Evolutionary conservation across 2,113 vertebrate species (phyloP), one percentile per base, ranked within the genome.

Genomic region (Ctenodactylus gundi): DNA sequence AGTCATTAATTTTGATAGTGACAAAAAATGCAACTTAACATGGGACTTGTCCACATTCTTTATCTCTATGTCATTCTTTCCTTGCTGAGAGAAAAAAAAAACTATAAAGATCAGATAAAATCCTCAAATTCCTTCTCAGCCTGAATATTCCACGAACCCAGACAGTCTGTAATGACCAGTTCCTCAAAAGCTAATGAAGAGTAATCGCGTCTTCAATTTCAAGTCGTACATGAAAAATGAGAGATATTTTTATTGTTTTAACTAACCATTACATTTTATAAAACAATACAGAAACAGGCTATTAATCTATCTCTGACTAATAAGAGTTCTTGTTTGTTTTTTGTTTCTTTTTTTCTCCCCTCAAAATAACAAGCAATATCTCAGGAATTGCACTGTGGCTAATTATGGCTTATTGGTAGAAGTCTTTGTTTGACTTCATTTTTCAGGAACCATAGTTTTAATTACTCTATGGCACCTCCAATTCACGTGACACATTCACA

Each of bases 121-220:
- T 60, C 6, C 46, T 68, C 64, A 77, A 94, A 41, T 55, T 80
- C 39, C 46, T 85, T 51, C 44, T n/a, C 17, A 72, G 29, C 73
- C 14, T 87, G 44, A 89, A 77, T 10, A 89, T 53, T 87, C 41
- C 72, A 84, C 90, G 68, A 87, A 65, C 34, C n/a, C 65, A 84
- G 65, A 85, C 44, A 83, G 5, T 8, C 21, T 70, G 10, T 44
- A 85, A 83, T 73, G 76, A 78, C 46, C 41, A 85, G 65, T 87
- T 93, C 82, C 75, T 94, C 70, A 89, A 93, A 94, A 88, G 4
- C 29, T 78, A 91, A 84, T 58, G 75, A 93, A 90, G n/a, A 85
- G 31, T 44, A 67, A 87, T 75, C 83, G 36, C 11, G 58, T 57
- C 21, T 20, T 90, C 15, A 21, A 15, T 81, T 60, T 92, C 80